Evolutionary conservation across 2,888 invertebrate genomes (phyloP), one percentile per base, ranked within the genome.

Genomic region (Stegana nigrithorax): DNA sequence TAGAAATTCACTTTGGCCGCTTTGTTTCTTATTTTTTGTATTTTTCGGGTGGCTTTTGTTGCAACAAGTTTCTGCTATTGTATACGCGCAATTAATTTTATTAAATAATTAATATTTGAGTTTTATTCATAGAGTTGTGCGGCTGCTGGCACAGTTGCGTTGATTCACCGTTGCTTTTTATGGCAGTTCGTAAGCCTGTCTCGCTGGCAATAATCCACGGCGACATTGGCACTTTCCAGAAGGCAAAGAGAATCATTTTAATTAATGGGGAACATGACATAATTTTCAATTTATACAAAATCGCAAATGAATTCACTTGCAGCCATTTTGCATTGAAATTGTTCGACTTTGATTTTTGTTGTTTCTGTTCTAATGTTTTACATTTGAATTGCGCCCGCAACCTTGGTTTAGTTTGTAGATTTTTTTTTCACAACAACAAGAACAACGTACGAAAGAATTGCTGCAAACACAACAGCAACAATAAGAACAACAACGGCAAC

Each of bases 361-460:
- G 4, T 8, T 21, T 32, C 14, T 47, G 14, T 45, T n/a, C 19
- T 32, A 32, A 10, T 6, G 23, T 39, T 21, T 58, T 65, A 57
- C 65, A 66, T 66, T 67, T 64, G 62, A 67, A 65, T 65, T 68
- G 62, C 59, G 45, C 19, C 39, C 4, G 27, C 59, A 70, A 63
- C 72, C 73, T 71, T 73, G 69, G 64, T 64, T 66, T 63, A 63
- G 64, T 63, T 69, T 47, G 12, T n/a, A n/a, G n/a, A 47, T 47
- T 47, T 47, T 47, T 3, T 32, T 72, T 59, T 53, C n/a, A 23
- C 14, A 55, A 67, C 59, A 69, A 65, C 47, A 55, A 56, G 57
- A 72, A 67, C 62, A 66, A 58, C n/a, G n/a, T n/a, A n/a, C n/a
- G n/a, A n/a, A n/a, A n/a, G n/a, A n/a, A n/a, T n/a, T n/a, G n/a